These are phyloP conservation scores for Otis tarda DNA, from an alignment of 2,113 vertebrate species.

Conservation along the genomic window DNA sequence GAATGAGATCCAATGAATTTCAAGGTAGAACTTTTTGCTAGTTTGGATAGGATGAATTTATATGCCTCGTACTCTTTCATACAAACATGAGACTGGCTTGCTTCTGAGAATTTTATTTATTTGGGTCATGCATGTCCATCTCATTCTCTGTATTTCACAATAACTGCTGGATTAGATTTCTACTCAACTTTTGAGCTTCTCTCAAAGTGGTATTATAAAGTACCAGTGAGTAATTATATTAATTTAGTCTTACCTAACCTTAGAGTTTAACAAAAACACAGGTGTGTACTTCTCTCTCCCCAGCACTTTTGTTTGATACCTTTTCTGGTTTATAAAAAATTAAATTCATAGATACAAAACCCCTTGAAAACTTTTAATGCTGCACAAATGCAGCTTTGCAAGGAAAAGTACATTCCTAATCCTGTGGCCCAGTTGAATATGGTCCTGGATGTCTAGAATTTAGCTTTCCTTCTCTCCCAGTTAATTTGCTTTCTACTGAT, in stretches of 20 bases:
- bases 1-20: background rate
- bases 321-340: background rate
- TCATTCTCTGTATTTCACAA: background rate
- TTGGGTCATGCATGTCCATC: background rate
- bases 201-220: background rate
- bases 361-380: background rate
- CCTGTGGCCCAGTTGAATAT: background rate
- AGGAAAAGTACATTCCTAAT: background rate
- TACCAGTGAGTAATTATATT: background rate
- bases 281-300: background rate
- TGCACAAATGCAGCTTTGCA: background rate
- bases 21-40: background rate
- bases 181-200: background rate
- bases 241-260: background rate
- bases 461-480: background rate
- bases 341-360: background rate
- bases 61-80: background rate
- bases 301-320: background rate
- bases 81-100: background rate
- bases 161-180: background rate
- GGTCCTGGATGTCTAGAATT: background rate
- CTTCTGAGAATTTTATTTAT: background rate
- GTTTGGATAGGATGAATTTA: background rate
- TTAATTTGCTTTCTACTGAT: background rate
- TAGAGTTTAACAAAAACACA: background rate